Conservation (phyloP, 2,888 invertebrate species). For the Drosophila ezoana region DNA sequence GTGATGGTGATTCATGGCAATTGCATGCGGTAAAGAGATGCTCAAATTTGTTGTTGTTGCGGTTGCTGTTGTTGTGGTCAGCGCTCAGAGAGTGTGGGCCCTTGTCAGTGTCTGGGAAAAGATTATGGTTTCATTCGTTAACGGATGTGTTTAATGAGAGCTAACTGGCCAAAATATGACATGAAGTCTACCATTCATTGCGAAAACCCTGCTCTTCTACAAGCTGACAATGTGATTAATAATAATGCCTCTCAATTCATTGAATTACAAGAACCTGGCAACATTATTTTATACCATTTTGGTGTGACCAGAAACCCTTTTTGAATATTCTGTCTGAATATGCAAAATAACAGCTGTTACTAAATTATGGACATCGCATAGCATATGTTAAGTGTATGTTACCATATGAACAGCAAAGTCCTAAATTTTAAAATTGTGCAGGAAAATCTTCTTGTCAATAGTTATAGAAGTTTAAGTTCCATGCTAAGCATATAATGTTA, state of each 20-base stretch:
- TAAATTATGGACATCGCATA: too few relatives aligned
- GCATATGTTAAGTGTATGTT: neutral
- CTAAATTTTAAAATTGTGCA: too few relatives aligned
- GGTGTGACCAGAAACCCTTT: too few relatives aligned
- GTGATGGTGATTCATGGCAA: constrained; percentile 79
- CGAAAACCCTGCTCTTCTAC: neutral
- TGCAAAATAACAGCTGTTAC: neutral
- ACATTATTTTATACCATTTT: neutral
- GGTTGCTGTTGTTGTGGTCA: constrained; percentile 26
- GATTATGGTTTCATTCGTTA: constrained; percentile 45
- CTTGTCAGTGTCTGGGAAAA: constrained; percentile 15
- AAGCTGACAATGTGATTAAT: neutral
- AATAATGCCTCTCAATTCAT: too few relatives aligned
- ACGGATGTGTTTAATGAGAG: constrained; percentile 56
- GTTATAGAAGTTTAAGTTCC: too few relatives aligned
- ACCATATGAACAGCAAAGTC: too few relatives aligned
- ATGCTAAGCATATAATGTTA: neutral
- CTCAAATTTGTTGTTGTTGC: constrained; percentile 55
- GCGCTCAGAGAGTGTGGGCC: constrained; percentile 4
- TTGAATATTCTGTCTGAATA: neutral
- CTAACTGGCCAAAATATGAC: constrained; percentile 28
- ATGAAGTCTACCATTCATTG: neutral
- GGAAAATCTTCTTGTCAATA: too few relatives aligned
- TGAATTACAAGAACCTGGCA: neutral
- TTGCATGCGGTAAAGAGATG: constrained; percentile 73